A percentile compares a stretch with the other conserved stretches of the same genome.
Evolutionary conservation across 2,113 vertebrate species (phyloP).

Genomic region (Sylvietta virens): DNA sequence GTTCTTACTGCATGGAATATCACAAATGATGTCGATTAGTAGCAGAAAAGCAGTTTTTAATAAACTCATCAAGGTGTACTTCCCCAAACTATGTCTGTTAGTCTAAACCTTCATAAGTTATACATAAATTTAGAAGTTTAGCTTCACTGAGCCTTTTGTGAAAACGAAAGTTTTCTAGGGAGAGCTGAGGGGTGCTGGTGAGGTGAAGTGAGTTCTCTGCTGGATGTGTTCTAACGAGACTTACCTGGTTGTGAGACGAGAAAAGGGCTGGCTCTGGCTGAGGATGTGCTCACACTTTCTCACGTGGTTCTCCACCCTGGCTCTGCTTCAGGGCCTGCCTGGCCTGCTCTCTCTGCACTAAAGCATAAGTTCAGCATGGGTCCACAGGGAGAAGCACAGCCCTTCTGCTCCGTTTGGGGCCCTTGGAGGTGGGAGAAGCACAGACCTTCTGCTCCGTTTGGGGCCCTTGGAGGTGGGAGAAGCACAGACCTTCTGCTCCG

Average conservation of each 20-base stretch:
- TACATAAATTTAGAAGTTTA: background rate
- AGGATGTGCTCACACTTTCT: background rate
- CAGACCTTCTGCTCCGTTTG: background rate
- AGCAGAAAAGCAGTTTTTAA: background rate
- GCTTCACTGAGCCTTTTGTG: background rate
- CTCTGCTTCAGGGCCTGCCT: background rate
- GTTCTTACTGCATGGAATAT: background rate
- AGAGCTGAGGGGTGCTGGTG: background rate
- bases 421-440: background rate
- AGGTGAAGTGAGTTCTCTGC: background rate
- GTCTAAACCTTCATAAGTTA: background rate
- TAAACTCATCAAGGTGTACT: background rate
- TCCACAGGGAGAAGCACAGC: background rate
- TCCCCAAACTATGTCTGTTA: background rate
- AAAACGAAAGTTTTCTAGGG: background rate
- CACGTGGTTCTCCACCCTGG: background rate
- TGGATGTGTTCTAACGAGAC: fast-evolving
- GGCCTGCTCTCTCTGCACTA: background rate
- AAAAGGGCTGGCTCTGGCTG: background rate
- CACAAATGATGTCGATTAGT: background rate
- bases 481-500: background rate
- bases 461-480: background rate
- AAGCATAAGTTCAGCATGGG: background rate
- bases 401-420: background rate
- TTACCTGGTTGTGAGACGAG: background rate